Conservation (phyloP, 2,797 vertebrate genomes). For the Sparidentex hasta region DNA sequence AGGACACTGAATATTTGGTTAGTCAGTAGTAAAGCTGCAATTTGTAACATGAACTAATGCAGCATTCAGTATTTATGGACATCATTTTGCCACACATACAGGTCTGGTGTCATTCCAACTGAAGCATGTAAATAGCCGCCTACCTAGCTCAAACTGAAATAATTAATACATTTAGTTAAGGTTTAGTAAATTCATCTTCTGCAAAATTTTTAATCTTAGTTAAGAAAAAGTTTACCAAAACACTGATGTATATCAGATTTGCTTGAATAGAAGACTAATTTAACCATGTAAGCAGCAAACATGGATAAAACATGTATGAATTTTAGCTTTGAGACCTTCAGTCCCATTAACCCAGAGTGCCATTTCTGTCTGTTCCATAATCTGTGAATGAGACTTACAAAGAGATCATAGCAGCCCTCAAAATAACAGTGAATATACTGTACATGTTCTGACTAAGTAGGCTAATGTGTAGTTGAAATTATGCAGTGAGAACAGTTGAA, state of each 20-base stretch:
- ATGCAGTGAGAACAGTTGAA: slow-evolving; percentile 19
- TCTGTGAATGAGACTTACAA: background rate
- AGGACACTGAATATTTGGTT: background rate
- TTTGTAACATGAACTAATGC: background rate
- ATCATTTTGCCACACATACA: background rate
- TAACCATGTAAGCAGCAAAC: no score
- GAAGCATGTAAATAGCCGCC: no score
- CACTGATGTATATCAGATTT: no score
- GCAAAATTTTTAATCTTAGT: no score
- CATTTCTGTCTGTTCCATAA: background rate
- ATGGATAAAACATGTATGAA: no score
- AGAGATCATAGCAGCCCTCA: slow-evolving; percentile 9
- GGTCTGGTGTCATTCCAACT: background rate
- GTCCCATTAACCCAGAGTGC: no score
- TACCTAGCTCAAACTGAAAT: no score
- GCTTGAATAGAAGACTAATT: no score
- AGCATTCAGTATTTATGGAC: background rate
- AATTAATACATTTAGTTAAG: no score
- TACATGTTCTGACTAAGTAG: slow-evolving; percentile 17
- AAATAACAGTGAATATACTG: background rate
- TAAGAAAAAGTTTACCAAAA: no score
- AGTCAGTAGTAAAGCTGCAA: background rate
- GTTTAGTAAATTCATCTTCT: no score
- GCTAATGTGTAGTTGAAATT: slow-evolving; percentile 26
- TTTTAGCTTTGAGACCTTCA: no score